These are phyloP conservation scores for Caenorhabditis auriculariae DNA, from an alignment of 2,888 invertebrate species.

Conservation along the genomic window DNA sequence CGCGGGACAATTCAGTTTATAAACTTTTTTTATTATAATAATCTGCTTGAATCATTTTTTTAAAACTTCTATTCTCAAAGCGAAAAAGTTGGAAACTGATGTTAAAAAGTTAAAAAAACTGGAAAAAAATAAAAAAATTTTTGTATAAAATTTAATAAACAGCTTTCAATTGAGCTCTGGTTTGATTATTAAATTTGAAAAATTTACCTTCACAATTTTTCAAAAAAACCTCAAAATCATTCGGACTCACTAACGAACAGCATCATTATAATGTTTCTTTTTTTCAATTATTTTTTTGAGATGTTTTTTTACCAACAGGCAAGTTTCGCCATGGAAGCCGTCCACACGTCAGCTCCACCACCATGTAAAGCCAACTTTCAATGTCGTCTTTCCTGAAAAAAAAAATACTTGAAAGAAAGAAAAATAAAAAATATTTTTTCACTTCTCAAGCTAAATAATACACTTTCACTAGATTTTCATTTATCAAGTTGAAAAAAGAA, in stretches of 20 bases:
- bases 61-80: background rate
- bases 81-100: too few relatives aligned
- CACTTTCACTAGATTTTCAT: too few relatives aligned
- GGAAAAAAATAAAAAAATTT: too few relatives aligned
- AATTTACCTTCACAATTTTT: too few relatives aligned
- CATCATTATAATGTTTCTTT: background rate
- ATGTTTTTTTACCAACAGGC: conserved; percentile 5
- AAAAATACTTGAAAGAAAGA: too few relatives aligned
- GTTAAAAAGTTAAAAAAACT: too few relatives aligned
- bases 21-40: background rate
- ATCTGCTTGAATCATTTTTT: background rate
- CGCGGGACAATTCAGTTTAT: background rate
- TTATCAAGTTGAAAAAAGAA: too few relatives aligned
- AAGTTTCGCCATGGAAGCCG: conserved; percentile 47
- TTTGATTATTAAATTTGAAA: too few relatives aligned
- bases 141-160: too few relatives aligned
- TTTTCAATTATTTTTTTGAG: background rate
- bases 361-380: conserved; percentile 56
- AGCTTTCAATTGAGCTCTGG: too few relatives aligned
- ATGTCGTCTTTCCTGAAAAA: conserved; percentile 45
- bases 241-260: background rate
- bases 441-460: too few relatives aligned
- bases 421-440: too few relatives aligned
- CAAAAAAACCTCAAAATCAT: background rate
- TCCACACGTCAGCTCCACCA: conserved; percentile 42